Percentiles rank a stretch among this genome's conserved stretches.
phyloP scores from a whole-genome alignment of 1,140 invertebrate genomes.

The Scylla paramamosain region DNA sequence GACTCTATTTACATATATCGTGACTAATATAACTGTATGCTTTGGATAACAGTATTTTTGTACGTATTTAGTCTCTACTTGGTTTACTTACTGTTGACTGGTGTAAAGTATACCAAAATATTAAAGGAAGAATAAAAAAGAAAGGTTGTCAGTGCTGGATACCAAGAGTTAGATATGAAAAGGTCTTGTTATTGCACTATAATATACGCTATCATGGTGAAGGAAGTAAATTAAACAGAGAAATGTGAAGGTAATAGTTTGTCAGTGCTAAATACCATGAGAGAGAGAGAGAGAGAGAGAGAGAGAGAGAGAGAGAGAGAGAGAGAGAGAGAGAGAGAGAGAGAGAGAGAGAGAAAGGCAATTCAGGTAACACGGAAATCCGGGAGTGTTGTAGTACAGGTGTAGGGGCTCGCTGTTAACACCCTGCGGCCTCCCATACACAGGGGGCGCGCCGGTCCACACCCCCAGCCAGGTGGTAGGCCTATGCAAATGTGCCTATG shows the following conservation, averaged over 20 bases:
- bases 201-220: too few relatives aligned
- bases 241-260: too few relatives aligned
- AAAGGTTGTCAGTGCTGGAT: background rate
- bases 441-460: background rate
- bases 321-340: slow-evolving; percentile 49
- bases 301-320: slow-evolving; percentile 33
- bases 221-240: too few relatives aligned
- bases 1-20: too few relatives aligned
- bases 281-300: background rate
- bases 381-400: background rate
- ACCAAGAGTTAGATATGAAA: background rate
- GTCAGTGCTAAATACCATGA: too few relatives aligned
- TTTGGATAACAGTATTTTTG: too few relatives aligned
- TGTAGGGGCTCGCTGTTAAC: background rate
- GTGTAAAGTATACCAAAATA: too few relatives aligned
- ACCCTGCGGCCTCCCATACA: background rate
- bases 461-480: background rate
- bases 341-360: slow-evolving; percentile 45
- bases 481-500: background rate
- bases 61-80: too few relatives aligned
- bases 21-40: too few relatives aligned
- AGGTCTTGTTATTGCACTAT: background rate
- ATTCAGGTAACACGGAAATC: background rate
- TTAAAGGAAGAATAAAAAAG: too few relatives aligned
- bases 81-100: too few relatives aligned